Base-by-base conservation (phyloP, 2,888 invertebrate genomes). In the Entomobrya proxima region DNA sequence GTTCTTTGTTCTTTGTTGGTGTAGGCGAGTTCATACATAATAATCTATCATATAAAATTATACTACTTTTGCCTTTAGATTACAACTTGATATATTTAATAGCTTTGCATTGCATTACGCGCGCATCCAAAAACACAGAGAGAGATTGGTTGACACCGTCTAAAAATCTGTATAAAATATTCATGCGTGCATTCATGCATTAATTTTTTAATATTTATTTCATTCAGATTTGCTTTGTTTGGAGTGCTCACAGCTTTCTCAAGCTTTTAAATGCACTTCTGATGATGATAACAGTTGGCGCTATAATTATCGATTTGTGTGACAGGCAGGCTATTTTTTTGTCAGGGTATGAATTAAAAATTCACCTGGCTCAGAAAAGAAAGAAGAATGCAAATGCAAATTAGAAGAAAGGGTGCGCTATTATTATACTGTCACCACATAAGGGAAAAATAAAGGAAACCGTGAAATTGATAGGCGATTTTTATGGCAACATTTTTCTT, bases 1-100 rank as follows among this genome's bases (percentile, higher is more conserved):
- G n/a, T 52, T 52, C 52, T 52, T 21, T 9, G n/a, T 52, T 18
- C n/a, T 9, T 61, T 55, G 61, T 77, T 61, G 44, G 61, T 13
- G 61, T 77, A 77, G 44, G 61, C n/a, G 44, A 77, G 47, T 67
- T 67, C 78, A 78, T n/a, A n/a, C 78, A 50, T 78, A 72, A 24
- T 32, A 24, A 44, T 7, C 67, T 11, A 61, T 5, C 44, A 5
- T 24, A 72, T 72, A 21, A 18, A 27, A 47, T 35, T 61, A 61
- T 55, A 55, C 27, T 55, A 27, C 27, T 24, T 27, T 15, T 55
- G 15, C 55, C 55, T 27, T 27, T 55, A 55, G 55, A 55, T 55
- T 55, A 55, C 24, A 55, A 27, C 4, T 21, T 24, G 58, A 15
- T n/a, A n/a, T n/a, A n/a, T n/a, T n/a, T n/a, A n/a, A n/a, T n/a